phyloP scores from a whole-genome alignment of 1,140 invertebrate genomes.

The Campoletis sonorensis region DNA sequence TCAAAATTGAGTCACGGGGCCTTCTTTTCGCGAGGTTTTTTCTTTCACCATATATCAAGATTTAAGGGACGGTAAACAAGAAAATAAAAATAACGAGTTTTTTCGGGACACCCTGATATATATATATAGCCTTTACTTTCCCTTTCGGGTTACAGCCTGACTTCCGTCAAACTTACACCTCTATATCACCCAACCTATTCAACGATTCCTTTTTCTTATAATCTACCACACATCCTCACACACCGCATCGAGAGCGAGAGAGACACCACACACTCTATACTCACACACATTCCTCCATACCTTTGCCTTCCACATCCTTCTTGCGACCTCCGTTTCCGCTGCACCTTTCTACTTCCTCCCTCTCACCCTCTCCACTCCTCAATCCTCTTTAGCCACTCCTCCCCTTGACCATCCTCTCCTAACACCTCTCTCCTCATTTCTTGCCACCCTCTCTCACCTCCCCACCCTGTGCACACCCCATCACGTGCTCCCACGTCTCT shows the following conservation, averaged over 20 bases:
- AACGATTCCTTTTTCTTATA: too few relatives aligned
- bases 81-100: too few relatives aligned
- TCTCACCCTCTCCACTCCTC: slow-evolving; percentile 1
- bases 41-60: too few relatives aligned
- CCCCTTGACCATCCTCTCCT: background rate
- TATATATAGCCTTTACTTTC: too few relatives aligned
- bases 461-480: background rate
- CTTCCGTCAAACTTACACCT: too few relatives aligned
- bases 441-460: background rate
- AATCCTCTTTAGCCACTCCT: slow-evolving; percentile 13
- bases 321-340: background rate
- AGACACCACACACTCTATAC: background rate
- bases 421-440: slow-evolving; percentile 4
- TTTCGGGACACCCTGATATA: too few relatives aligned
- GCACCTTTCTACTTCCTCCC: slow-evolving; percentile 11
- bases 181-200: too few relatives aligned
- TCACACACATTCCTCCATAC: background rate
- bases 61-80: too few relatives aligned
- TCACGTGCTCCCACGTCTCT: slow-evolving; percentile 22
- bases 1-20: too few relatives aligned
- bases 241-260: slow-evolving; percentile 12
- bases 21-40: too few relatives aligned
- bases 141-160: too few relatives aligned
- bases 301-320: background rate
- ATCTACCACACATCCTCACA: too few relatives aligned